These are phyloP conservation scores for Drepana falcataria DNA, from an alignment of 2,888 invertebrate species.

Conservation along the genomic window DNA sequence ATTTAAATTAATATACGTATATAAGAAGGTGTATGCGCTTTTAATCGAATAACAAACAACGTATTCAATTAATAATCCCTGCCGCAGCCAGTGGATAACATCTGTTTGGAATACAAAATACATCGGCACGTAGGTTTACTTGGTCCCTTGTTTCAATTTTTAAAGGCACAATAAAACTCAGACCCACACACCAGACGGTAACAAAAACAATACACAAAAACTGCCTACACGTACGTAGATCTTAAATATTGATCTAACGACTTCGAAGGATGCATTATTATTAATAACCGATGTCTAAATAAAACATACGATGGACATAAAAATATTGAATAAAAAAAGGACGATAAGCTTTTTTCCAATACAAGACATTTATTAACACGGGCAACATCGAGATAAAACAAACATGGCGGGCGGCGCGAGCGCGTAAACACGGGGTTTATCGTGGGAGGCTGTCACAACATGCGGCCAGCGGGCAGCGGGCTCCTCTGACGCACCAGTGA, in stretches of 20 bases:
- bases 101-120: constrained; percentile 76
- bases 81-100: constrained; percentile 62
- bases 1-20: too few relatives aligned
- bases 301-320: constrained; percentile 61
- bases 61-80: constrained; percentile 69
- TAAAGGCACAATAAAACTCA: constrained; percentile 48
- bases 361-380: constrained; percentile 76
- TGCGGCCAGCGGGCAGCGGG: constrained; percentile 51
- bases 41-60: constrained; percentile 64
- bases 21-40: constrained; percentile 32
- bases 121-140: constrained; percentile 48
- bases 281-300: constrained; percentile 76
- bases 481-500: constrained; percentile 62
- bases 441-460: constrained; percentile 79
- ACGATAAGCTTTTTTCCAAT: constrained; percentile 51
- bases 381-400: constrained; percentile 74
- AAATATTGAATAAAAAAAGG: constrained; percentile 58
- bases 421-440: constrained; percentile 71
- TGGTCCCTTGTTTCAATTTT: constrained; percentile 57
- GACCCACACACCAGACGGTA: constrained; percentile 57
- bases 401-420: constrained; percentile 75
- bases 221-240: constrained; percentile 56
- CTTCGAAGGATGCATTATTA: constrained; percentile 70
- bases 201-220: constrained; percentile 61
- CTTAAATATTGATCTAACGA: constrained; percentile 73